phyloP scores from a whole-genome alignment of 2,888 invertebrate genomes.

The Napeogenes sylphis region DNA sequence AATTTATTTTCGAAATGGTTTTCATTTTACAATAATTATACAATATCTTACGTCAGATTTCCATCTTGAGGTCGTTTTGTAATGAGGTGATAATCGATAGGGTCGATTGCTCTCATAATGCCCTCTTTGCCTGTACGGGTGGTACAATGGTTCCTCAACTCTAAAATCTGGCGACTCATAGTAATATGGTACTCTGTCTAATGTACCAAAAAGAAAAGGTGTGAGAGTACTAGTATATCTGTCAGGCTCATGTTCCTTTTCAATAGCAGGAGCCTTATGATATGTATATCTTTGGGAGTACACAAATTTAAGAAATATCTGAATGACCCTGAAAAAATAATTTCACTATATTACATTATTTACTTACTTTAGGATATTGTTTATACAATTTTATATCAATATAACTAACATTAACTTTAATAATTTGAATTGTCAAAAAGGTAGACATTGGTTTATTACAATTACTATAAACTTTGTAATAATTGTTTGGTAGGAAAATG shows the following conservation, averaged over 20 bases:
- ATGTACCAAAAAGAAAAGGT: slow-evolving; percentile 13
- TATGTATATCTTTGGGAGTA: not conserved
- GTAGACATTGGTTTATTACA: no score
- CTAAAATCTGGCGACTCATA: slow-evolving; percentile 28
- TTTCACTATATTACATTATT: no score
- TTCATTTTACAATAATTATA: no score
- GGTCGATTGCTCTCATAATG: slow-evolving; percentile 27
- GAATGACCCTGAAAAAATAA: not conserved
- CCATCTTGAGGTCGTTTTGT: not conserved
- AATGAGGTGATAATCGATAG: slow-evolving; percentile 29
- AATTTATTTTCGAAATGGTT: no score
- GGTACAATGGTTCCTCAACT: slow-evolving; percentile 20
- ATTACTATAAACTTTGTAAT: no score
- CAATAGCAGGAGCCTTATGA: not conserved
- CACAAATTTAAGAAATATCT: not conserved
- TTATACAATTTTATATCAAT: no score
- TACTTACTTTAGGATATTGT: no score
- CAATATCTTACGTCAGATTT: no score
- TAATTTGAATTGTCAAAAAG: no score
- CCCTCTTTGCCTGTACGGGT: not conserved
- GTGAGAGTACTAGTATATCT: slow-evolving; percentile 10
- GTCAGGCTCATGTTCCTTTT: slow-evolving; percentile 22
- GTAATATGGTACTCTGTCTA: slow-evolving; percentile 6
- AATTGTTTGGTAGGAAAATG: no score
- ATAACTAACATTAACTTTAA: no score